Conservation (phyloP, 2,113 vertebrate genomes). For the Eptesicus fuscus region DNA sequence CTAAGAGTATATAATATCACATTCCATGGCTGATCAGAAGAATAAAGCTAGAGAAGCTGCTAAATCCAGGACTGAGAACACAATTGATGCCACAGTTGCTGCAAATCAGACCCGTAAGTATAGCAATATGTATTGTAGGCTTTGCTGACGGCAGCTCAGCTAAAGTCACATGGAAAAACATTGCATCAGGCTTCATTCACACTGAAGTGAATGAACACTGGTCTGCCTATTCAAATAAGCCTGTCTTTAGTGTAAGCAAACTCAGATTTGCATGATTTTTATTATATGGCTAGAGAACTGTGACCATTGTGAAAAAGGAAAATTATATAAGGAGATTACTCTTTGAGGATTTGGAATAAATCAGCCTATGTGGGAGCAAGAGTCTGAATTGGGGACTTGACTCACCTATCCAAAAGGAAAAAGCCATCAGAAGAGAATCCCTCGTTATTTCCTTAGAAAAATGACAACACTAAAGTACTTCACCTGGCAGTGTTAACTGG, state of each 20-base stretch:
- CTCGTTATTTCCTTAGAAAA: constrained; percentile 64
- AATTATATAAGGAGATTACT: constrained; percentile 49
- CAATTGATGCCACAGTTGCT: constrained; percentile 56
- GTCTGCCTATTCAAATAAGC: constrained; percentile 66
- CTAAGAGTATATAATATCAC: neutral
- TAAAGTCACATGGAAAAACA: constrained; percentile 52
- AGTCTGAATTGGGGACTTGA: constrained; percentile 20
- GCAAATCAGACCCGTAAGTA: constrained; percentile 57
- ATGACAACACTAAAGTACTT: constrained; percentile 48
- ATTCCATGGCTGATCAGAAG: constrained; percentile 26
- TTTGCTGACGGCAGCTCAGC: constrained; percentile 39
- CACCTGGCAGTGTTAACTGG: constrained; percentile 67
- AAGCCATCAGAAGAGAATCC: constrained; percentile 50
- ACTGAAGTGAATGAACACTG: constrained; percentile 54
- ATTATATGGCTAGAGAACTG: constrained; percentile 59
- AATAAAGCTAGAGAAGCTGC: constrained; percentile 41
- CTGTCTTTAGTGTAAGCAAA: constrained; percentile 56
- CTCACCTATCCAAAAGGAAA: constrained; percentile 53
- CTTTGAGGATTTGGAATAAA: constrained; percentile 54
- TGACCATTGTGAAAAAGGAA: constrained; percentile 44
- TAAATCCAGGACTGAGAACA: constrained; percentile 59
- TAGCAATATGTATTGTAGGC: constrained; percentile 33
- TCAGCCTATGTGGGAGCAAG: neutral
- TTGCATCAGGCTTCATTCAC: constrained; percentile 62
- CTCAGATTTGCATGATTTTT: constrained; percentile 72